Conservation (phyloP, 2,797 vertebrate genomes). For the Pantherophis alleghaniensis region DNA sequence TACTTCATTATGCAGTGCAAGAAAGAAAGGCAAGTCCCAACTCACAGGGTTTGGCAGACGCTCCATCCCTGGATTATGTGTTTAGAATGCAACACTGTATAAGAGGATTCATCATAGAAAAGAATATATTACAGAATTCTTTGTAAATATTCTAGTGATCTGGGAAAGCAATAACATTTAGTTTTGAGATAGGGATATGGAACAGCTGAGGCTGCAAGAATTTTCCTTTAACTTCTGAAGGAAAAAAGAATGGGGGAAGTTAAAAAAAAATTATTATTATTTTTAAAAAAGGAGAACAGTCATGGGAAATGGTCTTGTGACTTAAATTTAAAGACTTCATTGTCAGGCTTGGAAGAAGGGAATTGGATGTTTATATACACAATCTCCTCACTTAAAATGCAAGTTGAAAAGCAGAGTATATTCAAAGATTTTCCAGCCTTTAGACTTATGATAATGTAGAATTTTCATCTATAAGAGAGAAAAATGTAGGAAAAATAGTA, state of each 20-base stretch:
- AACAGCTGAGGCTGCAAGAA: neutral
- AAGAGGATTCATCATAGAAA: neutral
- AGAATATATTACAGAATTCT: neutral
- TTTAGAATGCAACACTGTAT: neutral
- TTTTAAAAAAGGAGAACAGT: neutral
- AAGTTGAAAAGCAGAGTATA: neutral
- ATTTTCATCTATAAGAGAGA: neutral
- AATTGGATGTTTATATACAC: neutral
- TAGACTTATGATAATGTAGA: neutral
- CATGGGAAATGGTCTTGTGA: neutral
- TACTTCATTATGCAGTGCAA: neutral
- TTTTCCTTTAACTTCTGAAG: neutral
- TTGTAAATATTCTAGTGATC: neutral
- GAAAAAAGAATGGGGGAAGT: neutral
- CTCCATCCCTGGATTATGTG: neutral
- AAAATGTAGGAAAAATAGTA: neutral
- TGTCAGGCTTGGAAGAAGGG: neutral
- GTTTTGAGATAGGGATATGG: neutral
- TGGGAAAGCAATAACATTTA: neutral
- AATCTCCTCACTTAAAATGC: neutral
- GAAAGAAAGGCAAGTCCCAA: neutral
- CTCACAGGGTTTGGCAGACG: neutral
- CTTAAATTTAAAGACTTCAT: neutral
- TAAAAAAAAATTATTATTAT: neutral
- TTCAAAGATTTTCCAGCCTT: neutral